Percentiles rank a stretch among this genome's conserved stretches.
phyloP scores from a whole-genome alignment of 2,113 vertebrate species.

The Paratilapia polleni region DNA sequence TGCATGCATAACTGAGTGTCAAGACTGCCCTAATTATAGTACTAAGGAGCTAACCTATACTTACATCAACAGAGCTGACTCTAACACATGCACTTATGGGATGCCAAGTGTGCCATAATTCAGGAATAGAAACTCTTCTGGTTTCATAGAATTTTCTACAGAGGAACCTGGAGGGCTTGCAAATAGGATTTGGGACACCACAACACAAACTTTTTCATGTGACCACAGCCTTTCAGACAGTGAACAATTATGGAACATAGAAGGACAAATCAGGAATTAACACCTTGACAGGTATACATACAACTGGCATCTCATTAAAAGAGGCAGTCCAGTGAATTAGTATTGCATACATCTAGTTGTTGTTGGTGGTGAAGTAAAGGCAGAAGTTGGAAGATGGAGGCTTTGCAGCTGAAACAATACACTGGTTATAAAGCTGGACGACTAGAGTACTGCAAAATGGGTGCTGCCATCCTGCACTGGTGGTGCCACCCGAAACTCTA shows the following conservation, averaged over 20 bases:
- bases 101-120: conserved; percentile 50
- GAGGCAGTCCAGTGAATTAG: neutral
- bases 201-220: conserved; percentile 14
- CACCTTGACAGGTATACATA: conserved; percentile 1
- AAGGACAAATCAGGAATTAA: conserved; percentile 1
- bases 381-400: neutral
- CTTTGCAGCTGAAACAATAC: neutral
- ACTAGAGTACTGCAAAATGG: too few species aligned
- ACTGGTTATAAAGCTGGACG: neutral
- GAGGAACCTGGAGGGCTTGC: neutral
- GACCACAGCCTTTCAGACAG: neutral
- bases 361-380: neutral
- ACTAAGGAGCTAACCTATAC: conserved; percentile 54
- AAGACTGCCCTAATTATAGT: conserved; percentile 68
- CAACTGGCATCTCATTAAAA: neutral
- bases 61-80: conserved; percentile 57
- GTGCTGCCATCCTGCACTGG: too few species aligned
- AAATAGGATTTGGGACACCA: conserved; percentile 13
- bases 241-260: neutral
- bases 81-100: conserved; percentile 38
- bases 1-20: conserved; percentile 59
- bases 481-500: too few species aligned
- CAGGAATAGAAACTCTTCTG: conserved; percentile 48
- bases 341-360: neutral
- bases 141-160: conserved; percentile 14